phyloP scores from a whole-genome alignment of 2,797 vertebrate genomes.

The Rhadinocentrus ornatus region DNA sequence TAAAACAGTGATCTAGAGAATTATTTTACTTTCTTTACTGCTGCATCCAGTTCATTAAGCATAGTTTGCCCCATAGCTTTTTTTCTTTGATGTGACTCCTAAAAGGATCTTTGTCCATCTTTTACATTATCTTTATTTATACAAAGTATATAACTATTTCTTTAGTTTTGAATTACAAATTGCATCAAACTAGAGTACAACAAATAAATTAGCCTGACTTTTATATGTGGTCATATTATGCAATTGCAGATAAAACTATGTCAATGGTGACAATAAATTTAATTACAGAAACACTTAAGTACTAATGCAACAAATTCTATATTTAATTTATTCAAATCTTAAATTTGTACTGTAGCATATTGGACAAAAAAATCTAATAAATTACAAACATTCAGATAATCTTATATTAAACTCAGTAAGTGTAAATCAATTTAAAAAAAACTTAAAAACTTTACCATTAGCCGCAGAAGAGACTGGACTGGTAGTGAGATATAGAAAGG shows the following conservation, averaged over 20 bases:
- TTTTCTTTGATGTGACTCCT: not conserved
- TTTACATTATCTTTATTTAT: not conserved
- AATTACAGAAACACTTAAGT: too few relatives aligned
- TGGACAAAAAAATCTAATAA: not conserved
- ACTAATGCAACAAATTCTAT: too few relatives aligned
- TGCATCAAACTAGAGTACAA: not conserved
- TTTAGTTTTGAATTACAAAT: not conserved
- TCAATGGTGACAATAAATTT: too few relatives aligned
- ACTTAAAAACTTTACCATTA: conserved; percentile 70
- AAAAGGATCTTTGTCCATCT: too few relatives aligned
- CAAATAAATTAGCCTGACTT: not conserved
- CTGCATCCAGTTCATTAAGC: not conserved
- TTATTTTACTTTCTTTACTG: conserved; percentile 11
- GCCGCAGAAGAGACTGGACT: conserved; percentile 45
- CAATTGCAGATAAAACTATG: too few relatives aligned
- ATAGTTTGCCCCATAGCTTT: not conserved
- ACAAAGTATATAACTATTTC: not conserved
- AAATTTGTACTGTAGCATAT: not conserved
- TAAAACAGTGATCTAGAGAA: conserved; percentile 7
- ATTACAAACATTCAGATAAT: not conserved
- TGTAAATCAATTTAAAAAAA: too few relatives aligned
- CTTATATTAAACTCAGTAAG: not conserved
- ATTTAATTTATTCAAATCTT: not conserved
- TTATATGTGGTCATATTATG: too few relatives aligned
- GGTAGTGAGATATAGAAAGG: conserved; percentile 65